phyloP scores from a whole-genome alignment of 2,888 invertebrate species.

The Drosophila nr. fundita region DNA sequence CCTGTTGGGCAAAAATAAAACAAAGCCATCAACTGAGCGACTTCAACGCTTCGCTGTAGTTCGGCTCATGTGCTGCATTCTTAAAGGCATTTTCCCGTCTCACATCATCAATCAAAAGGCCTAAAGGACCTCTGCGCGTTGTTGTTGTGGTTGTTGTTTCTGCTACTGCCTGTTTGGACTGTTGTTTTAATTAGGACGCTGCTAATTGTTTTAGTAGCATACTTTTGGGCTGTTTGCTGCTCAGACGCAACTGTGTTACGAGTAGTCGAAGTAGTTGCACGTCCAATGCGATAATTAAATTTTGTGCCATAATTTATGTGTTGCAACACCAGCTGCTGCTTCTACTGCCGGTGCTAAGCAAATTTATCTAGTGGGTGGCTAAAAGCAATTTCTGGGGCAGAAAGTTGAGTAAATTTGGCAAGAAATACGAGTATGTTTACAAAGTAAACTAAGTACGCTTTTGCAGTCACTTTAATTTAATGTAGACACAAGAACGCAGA shows the following conservation, averaged over 20 bases:
- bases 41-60: slow-evolving; percentile 46
- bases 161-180: slow-evolving; percentile 43
- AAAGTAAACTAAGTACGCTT: neutral
- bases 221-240: slow-evolving; percentile 59
- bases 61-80: slow-evolving; percentile 59
- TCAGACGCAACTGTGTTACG: slow-evolving; percentile 65
- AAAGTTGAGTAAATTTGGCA: slow-evolving; percentile 10
- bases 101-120: slow-evolving; percentile 72
- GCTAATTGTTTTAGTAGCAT: slow-evolving; percentile 80
- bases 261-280: slow-evolving; percentile 44
- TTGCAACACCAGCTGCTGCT: slow-evolving; percentile 60
- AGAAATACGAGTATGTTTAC: slow-evolving; percentile 1
- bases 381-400: slow-evolving; percentile 21
- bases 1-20: slow-evolving; percentile 53
- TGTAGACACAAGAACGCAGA: neutral
- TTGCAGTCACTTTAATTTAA: slow-evolving; percentile 14
- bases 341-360: slow-evolving; percentile 51
- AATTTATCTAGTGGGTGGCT: slow-evolving; percentile 56
- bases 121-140: slow-evolving; percentile 18
- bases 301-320: slow-evolving; percentile 71
- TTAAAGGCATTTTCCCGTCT: slow-evolving; percentile 60
- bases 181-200: slow-evolving; percentile 76
- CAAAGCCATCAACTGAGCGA: slow-evolving; percentile 39
- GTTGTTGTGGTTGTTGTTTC: slow-evolving; percentile 13
- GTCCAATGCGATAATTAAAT: slow-evolving; percentile 75